phyloP scores from a whole-genome alignment of 92 coral and sea anemone genomes.

The Nematostella vectensis region DNA sequence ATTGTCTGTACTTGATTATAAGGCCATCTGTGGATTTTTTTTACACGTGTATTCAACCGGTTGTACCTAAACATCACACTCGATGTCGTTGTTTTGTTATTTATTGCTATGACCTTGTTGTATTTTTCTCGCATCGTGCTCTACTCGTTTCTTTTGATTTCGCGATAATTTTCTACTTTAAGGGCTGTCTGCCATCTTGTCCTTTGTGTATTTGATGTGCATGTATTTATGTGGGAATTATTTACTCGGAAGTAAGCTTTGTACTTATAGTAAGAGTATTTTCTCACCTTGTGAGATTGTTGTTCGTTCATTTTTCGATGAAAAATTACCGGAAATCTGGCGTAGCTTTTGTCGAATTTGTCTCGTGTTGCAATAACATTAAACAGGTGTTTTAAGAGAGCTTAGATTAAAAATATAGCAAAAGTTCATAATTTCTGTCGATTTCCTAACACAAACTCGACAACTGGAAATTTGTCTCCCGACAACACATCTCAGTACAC shows the following conservation, averaged over 20 bases:
- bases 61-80: neutral
- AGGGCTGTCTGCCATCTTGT: no score
- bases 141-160: neutral
- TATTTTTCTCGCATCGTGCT: neutral
- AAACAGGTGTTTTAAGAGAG: constrained; percentile 6
- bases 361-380: constrained; percentile 2
- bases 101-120: constrained; percentile 4
- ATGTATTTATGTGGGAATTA: no score
- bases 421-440: no score
- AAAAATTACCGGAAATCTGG: constrained; percentile 2
- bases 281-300: neutral
- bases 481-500: no score
- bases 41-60: constrained; percentile 3
- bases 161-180: no score
- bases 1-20: neutral
- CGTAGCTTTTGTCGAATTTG: neutral
- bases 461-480: no score
- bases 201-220: no score
- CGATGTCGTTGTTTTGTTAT: constrained; percentile 2
- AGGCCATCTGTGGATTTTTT: neutral
- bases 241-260: no score
- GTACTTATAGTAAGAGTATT: neutral
- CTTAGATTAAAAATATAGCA: no score
- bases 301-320: neutral
- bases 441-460: no score